Percentiles rank a stretch among this genome's conserved stretches.
Evolutionary conservation across 2,797 vertebrate genomes (phyloP).

Genomic region (Eospalax fontanierii): DNA sequence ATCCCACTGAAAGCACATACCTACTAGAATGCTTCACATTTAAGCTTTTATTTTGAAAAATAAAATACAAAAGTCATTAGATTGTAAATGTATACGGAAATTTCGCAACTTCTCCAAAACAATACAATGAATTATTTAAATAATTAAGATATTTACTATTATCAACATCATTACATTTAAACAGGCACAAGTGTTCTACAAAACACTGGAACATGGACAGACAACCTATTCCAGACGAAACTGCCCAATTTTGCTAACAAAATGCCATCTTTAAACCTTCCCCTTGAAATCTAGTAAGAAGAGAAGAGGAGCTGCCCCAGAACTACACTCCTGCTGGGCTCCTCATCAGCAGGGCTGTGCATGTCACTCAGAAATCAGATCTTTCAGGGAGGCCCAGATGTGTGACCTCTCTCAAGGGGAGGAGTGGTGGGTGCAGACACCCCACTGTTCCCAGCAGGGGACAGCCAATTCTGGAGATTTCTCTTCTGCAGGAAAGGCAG

Average conservation of each 20-base stretch:
- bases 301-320: slow-evolving; percentile 63
- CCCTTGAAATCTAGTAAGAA: slow-evolving; percentile 67
- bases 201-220: slow-evolving; percentile 74
- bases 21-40: slow-evolving; percentile 82
- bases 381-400: slow-evolving; percentile 45
- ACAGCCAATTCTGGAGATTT: neutral
- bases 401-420: neutral
- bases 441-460: slow-evolving; percentile 65
- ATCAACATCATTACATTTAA: slow-evolving; percentile 86
- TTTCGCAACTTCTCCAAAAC: slow-evolving; percentile 84
- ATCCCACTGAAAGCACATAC: neutral
- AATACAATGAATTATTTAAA: slow-evolving; percentile 88
- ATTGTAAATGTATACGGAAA: slow-evolving; percentile 89
- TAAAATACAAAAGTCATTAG: slow-evolving; percentile 93
- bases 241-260: slow-evolving; percentile 53
- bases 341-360: neutral
- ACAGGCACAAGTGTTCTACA: slow-evolving; percentile 80
- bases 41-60: slow-evolving; percentile 94
- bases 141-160: slow-evolving; percentile 88
- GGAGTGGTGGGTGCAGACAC: slow-evolving; percentile 21
- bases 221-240: slow-evolving; percentile 73
- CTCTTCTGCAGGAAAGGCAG: slow-evolving; percentile 76
- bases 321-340: slow-evolving; percentile 26
- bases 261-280: neutral
- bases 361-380: neutral